Conservation (phyloP, 2,888 invertebrate genomes). For the Leptogaster cylindrica region DNA sequence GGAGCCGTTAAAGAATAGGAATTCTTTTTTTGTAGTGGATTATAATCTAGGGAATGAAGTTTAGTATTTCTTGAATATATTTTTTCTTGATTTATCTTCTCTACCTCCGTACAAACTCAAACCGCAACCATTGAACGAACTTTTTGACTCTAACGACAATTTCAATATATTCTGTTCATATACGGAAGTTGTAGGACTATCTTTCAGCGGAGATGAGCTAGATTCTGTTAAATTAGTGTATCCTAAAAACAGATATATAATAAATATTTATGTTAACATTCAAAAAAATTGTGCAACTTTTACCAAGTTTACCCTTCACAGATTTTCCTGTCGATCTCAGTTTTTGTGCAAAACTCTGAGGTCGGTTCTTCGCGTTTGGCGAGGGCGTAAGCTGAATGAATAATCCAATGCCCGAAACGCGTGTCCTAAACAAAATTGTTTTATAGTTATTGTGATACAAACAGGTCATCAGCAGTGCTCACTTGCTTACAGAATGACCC, state of each 20-base stretch:
- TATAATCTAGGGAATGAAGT: conserved; percentile 51
- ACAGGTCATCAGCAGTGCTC: no score
- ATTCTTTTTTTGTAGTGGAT: conserved; percentile 56
- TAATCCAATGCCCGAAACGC: conserved; percentile 56
- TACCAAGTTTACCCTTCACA: conserved; percentile 72
- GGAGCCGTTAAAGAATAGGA: conserved; percentile 53
- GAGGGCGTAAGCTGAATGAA: conserved; percentile 60
- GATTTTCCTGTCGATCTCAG: conserved; percentile 83
- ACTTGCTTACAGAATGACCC: conserved; percentile 53
- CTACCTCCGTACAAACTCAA: conserved; percentile 53
- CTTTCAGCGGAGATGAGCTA: conserved; percentile 72
- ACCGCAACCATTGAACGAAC: conserved; percentile 59
- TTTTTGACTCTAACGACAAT: conserved; percentile 58
- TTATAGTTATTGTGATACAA: not conserved
- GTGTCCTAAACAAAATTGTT: conserved; percentile 48
- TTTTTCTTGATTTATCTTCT: no score
- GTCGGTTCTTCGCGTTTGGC: conserved; percentile 65
- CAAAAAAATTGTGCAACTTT: not conserved
- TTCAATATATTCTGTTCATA: conserved; percentile 58
- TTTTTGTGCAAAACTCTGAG: conserved; percentile 89
- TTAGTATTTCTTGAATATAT: not conserved
- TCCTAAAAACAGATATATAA: conserved; percentile 61
- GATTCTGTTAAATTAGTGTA: conserved; percentile 82
- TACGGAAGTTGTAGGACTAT: conserved; percentile 67
- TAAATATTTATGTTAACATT: not conserved